A percentile compares a stretch with the other conserved stretches of the same genome.
phyloP scores from a whole-genome alignment of 2,888 invertebrate species.

The Geophilus truncorum region DNA sequence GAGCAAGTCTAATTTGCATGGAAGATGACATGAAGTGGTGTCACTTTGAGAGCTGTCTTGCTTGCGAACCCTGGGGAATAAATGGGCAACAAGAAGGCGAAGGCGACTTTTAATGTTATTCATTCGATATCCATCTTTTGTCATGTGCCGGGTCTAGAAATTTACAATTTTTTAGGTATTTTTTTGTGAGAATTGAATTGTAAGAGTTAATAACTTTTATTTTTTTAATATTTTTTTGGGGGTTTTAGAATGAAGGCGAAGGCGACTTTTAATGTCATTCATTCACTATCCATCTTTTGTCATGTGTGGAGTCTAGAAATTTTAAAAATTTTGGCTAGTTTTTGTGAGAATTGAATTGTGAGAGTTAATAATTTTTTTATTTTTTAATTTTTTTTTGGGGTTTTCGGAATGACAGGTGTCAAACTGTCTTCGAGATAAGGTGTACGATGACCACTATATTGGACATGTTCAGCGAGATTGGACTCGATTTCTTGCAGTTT shows the following conservation, averaged over 20 bases:
- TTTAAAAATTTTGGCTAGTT: too few relatives aligned
- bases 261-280: neutral
- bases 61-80: neutral
- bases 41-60: neutral
- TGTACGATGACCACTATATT: neutral
- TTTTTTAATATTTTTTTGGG: neutral
- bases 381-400: neutral
- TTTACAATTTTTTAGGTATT: too few relatives aligned
- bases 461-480: neutral
- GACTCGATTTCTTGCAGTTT: neutral
- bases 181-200: too few relatives aligned
- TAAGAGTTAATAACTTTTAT: too few relatives aligned
- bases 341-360: too few relatives aligned
- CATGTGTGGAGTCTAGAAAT: too few relatives aligned
- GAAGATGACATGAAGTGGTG: neutral
- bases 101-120: neutral
- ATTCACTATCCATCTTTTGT: too few relatives aligned
- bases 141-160: neutral
- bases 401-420: neutral
- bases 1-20: neutral
- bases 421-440: neutral
- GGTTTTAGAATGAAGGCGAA: neutral
- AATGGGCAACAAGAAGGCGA: neutral
- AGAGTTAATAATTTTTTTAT: neutral
- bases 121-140: neutral